Conservation (phyloP, 2,888 invertebrate genomes). For the Ashinkailepas kermadecensis region DNA sequence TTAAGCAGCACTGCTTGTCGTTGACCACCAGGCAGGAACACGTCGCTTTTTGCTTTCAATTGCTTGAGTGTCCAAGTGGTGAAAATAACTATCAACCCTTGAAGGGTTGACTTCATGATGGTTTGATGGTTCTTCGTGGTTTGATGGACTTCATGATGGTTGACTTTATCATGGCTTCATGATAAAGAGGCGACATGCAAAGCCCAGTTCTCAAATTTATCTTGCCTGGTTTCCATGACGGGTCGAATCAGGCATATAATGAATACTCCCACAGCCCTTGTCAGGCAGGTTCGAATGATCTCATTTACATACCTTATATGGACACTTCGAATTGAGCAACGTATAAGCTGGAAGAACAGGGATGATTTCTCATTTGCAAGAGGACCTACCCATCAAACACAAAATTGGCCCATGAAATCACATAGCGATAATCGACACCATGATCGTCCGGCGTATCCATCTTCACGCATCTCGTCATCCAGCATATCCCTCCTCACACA, state of each 20-base stretch:
- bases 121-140: too few species aligned
- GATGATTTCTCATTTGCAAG: too few species aligned
- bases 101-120: constrained; percentile 87
- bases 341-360: too few species aligned
- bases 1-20: constrained; percentile 65
- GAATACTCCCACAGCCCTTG: constrained; percentile 86
- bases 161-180: too few species aligned
- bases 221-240: constrained; percentile 85
- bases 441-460: too few species aligned
- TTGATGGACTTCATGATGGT: too few species aligned
- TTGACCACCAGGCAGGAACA: constrained; percentile 40
- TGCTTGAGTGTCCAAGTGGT: constrained; percentile 88
- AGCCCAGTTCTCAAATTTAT: constrained; percentile 90
- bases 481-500: too few species aligned
- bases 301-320: constrained; percentile 18
- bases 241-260: constrained; percentile 88
- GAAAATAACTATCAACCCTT: constrained; percentile 90
- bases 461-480: too few species aligned
- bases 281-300: constrained; percentile 48
- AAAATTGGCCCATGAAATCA: too few species aligned
- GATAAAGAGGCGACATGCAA: constrained; percentile 78
- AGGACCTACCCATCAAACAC: too few species aligned
- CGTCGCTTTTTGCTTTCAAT: constrained; percentile 80
- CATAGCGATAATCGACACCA: too few species aligned
- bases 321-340: not conserved